A percentile compares a stretch with the other conserved stretches of the same genome.
Conservation (phyloP, 2,113 vertebrate species). For the Pygoscelis adeliae region DNA sequence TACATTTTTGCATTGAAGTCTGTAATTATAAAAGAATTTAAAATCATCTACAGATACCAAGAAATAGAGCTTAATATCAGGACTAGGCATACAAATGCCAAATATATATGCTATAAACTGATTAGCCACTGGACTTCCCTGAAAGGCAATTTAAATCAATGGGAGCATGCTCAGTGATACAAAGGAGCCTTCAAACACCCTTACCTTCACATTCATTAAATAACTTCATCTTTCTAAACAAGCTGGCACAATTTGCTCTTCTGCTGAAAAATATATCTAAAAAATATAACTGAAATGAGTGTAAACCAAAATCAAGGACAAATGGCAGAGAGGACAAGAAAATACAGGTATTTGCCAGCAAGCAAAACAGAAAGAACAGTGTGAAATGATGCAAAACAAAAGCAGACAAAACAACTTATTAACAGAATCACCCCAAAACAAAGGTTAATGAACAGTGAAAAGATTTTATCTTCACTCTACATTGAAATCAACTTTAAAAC, state of each 20-base stretch:
- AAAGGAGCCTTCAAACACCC: background rate
- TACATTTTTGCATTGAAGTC: background rate
- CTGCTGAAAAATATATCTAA: background rate
- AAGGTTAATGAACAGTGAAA: background rate
- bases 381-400: background rate
- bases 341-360: background rate
- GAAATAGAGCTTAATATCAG: background rate
- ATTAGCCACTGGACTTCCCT: background rate
- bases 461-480: background rate
- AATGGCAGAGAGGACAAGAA: background rate
- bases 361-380: background rate
- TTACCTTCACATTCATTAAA: background rate
- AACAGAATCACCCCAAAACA: background rate
- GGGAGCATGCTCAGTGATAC: background rate
- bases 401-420: background rate
- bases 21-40: conserved; percentile 1
- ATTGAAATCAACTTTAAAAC: conserved; percentile 33
- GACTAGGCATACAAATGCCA: background rate
- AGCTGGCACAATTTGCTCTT: background rate
- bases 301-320: background rate
- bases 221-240: background rate
- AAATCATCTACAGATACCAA: background rate
- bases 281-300: background rate
- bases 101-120: background rate
- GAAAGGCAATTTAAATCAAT: background rate